A percentile compares a stretch with the other conserved stretches of the same genome.
These are phyloP conservation scores for Limnothrissa miodon DNA, from an alignment of 2,113 vertebrate species.

Conservation along the genomic window DNA sequence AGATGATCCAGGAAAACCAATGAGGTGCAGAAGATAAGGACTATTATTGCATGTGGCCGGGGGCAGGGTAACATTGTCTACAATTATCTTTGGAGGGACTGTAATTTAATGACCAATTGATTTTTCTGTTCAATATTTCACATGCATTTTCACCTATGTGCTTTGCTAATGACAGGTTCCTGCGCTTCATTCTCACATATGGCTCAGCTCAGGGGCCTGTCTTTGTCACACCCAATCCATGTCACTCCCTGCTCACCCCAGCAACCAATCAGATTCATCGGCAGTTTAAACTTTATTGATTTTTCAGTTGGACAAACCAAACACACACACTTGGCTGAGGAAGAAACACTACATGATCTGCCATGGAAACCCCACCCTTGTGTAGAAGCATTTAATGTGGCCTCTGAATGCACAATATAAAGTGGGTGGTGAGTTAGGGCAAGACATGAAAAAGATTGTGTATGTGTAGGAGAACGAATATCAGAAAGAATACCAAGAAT, in stretches of 20 bases:
- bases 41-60: background rate
- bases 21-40: background rate
- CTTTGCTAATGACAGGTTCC: background rate
- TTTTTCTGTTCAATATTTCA: background rate
- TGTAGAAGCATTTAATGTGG: background rate
- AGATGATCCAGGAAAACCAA: no score
- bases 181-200: background rate
- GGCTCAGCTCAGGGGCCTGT: background rate
- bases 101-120: background rate
- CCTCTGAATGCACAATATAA: background rate
- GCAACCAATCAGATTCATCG: background rate
- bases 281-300: background rate
- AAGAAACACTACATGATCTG: background rate
- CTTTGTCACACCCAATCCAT: background rate
- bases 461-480: background rate
- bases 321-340: background rate
- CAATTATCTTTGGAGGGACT: no score
- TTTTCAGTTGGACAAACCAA: background rate
- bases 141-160: background rate
- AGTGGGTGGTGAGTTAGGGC: background rate
- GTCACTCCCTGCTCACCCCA: background rate
- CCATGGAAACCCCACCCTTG: background rate
- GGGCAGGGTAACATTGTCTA: no score
- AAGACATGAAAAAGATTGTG: background rate
- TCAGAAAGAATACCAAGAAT: background rate